Base-by-base conservation (phyloP, 2,113 vertebrate species). In the Ciconia boyciana region DNA sequence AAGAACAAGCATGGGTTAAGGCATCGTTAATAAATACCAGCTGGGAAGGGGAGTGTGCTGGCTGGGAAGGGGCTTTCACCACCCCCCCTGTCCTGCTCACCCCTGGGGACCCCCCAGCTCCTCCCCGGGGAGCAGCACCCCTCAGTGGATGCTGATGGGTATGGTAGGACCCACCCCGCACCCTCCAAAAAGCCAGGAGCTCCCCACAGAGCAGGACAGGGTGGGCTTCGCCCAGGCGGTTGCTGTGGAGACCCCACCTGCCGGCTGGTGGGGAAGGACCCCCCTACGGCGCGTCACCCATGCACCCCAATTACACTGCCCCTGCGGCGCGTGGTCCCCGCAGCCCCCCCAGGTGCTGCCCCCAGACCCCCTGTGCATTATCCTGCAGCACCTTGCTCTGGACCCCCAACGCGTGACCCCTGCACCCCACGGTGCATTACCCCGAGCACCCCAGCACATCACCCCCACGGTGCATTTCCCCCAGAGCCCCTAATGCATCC, bases 311-410 rank as follows among this genome's bases (percentile, higher is more conserved):
- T 48, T 10, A 11, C 57, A 16, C 61, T n/a, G 39, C 5, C 57
- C 60, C 46, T 49, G 36, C 2, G 1, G 46, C 6, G 3, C 3
- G 0, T 10, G 21, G 32, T 58, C n/a, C 36, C 51, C 2, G 2
- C 62, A 66, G 61, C 39, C 31, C 13, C 52, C 52, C 54, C 2
- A 5, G 17, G 14, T 48, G 54, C 48, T 14, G 22, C 16, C 28
- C 79, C 41, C n/a, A 4, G 8, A 12, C 6, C 20, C 28, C 20
- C 19, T 7, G 39, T 8, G 15, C n/a, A 31, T 49, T n/a, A 41
- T 32, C 54, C 46, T 12, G 21, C 55, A 52, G 34, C 32, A 1
- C 29, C 6, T n/a, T 57, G n/a, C 39, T 79, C 55, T 8, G 18
- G 6, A 24, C 51, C 31, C 43, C 3, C 11, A 32, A 9, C 1